Conservation (phyloP, 2,797 vertebrate genomes). For the Eupleurogrammus muticus region DNA sequence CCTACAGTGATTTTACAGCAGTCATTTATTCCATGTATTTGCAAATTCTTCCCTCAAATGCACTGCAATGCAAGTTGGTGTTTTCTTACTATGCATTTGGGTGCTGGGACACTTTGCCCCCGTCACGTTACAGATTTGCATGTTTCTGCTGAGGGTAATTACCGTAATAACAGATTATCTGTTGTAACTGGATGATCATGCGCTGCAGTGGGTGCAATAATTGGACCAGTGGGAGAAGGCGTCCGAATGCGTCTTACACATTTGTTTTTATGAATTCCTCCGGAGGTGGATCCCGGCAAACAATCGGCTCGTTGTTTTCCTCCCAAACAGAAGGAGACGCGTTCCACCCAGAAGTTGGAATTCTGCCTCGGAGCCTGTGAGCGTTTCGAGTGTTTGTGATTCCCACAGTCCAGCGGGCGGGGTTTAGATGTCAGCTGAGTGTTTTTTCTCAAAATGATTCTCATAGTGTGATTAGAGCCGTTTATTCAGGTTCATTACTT, state of each 20-base stretch:
- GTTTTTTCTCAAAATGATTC: no score
- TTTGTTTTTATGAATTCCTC: conserved; percentile 44
- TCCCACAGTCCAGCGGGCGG: conserved; percentile 27
- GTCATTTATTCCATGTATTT: no score
- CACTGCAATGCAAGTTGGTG: no score
- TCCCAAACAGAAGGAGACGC: conserved; percentile 2
- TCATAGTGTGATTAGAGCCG: neutral
- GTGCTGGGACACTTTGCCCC: no score
- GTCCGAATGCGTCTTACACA: conserved; percentile 24
- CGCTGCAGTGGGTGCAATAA: conserved; percentile 12
- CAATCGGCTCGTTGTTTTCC: conserved; percentile 32
- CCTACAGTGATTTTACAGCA: no score
- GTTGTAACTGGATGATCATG: neutral
- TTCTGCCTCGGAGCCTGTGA: conserved; percentile 16
- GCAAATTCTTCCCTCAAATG: no score
- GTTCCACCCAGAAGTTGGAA: conserved; percentile 24
- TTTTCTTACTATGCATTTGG: no score
- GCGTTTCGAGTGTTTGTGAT: conserved; percentile 31
- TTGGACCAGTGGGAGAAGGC: conserved; percentile 13
- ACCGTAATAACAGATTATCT: neutral
- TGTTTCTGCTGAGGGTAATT: neutral
- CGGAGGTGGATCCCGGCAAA: conserved; percentile 44
- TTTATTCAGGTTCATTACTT: no score
- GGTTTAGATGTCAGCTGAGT: no score
- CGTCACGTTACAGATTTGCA: no score